Evolutionary conservation across 35 echinoderm and acorn worm species (phyloP).

Genomic region (Amphiura filiformis): DNA sequence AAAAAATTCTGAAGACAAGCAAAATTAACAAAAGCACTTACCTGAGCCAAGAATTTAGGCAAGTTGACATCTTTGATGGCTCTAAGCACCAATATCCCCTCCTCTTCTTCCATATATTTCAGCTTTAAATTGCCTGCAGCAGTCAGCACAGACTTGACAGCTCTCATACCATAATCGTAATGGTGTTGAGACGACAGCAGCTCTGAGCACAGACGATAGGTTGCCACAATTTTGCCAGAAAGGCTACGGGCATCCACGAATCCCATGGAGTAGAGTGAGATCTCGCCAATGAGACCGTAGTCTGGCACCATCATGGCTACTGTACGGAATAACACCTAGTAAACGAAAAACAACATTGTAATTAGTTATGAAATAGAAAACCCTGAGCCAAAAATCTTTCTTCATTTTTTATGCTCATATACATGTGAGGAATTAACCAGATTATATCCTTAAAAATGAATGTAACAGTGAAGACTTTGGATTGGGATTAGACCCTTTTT

Average conservation of each 20-base stretch:
- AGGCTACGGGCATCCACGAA: slow-evolving; percentile 96
- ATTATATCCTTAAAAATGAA: no score
- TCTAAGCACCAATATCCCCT: slow-evolving; percentile 79
- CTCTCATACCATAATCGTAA: slow-evolving; percentile 98
- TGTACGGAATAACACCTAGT: slow-evolving; percentile 89
- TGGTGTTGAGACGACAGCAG: slow-evolving; percentile 91
- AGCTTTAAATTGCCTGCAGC: slow-evolving; percentile 94
- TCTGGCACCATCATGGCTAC: slow-evolving; percentile 99
- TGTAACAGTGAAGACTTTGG: no score
- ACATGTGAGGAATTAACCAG: no score
- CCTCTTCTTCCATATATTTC: slow-evolving; percentile 62
- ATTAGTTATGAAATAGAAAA: background rate
- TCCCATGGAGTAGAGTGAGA: slow-evolving; percentile 90
- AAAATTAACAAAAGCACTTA: background rate
- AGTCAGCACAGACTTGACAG: slow-evolving; percentile 94
- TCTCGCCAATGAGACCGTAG: slow-evolving; percentile 94
- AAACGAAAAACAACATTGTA: background rate
- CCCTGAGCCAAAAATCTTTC: background rate
- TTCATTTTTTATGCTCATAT: background rate
- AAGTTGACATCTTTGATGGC: slow-evolving; percentile 98
- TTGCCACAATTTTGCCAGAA: slow-evolving; percentile 90
- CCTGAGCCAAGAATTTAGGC: slow-evolving; percentile 95
- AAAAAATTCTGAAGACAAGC: no score
- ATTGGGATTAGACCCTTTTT: no score
- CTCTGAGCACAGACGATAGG: slow-evolving; percentile 88